These are phyloP conservation scores for Emydura subglobosa DNA, from an alignment of 2,113 vertebrate genomes.

Conservation along the genomic window DNA sequence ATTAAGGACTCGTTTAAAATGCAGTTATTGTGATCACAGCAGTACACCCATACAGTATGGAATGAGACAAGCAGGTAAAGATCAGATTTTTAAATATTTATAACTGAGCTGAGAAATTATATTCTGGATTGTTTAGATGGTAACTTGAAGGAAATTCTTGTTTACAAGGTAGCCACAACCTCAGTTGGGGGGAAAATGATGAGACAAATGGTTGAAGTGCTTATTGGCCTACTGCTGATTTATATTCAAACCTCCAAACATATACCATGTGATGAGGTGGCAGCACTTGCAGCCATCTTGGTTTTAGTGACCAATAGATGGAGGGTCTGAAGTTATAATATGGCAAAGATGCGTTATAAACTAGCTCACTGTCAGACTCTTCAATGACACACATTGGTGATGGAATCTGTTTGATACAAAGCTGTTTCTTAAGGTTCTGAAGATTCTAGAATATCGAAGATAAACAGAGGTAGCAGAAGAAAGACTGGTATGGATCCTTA, in stretches of 20 bases:
- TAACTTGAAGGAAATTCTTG: not conserved
- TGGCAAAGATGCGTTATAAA: rapidly evolving
- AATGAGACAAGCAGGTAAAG: not conserved
- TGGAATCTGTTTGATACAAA: not conserved
- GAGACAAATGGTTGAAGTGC: not conserved
- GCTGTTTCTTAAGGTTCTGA: not conserved
- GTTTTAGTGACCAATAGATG: not conserved
- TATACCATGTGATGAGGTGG: not conserved
- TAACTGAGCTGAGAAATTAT: not conserved
- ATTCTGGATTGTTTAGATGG: not conserved
- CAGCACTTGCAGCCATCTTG: not conserved
- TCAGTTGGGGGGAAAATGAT: not conserved
- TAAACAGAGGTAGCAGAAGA: constrained; percentile 23
- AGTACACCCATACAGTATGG: not conserved
- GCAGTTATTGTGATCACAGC: not conserved
- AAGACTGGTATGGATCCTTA: not conserved
- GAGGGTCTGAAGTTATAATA: not conserved
- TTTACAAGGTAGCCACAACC: not conserved
- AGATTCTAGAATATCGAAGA: not conserved
- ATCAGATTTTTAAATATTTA: not conserved
- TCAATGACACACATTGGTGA: not conserved
- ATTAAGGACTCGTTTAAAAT: constrained; percentile 41
- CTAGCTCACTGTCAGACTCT: not conserved
- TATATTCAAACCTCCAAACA: not conserved
- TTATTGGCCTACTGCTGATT: not conserved